A percentile compares a stretch with the other conserved stretches of the same genome.
phyloP scores from a whole-genome alignment of 1,140 invertebrate species.

The Pogonus chalceus region DNA sequence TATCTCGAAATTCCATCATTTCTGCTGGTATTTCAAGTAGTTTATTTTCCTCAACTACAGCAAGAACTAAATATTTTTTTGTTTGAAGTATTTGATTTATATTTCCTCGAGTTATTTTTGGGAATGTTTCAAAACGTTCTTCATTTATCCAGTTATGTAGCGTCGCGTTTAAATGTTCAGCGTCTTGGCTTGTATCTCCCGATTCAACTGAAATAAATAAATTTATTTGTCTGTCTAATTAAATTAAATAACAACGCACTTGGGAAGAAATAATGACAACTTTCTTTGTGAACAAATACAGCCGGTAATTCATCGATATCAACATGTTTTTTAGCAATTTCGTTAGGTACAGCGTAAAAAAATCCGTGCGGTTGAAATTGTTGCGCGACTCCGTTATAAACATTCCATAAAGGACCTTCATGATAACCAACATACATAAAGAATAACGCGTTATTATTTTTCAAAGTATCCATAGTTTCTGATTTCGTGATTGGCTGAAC shows the following conservation, averaged over 20 bases:
- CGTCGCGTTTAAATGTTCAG: constrained; percentile 50
- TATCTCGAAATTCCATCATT: constrained; percentile 74
- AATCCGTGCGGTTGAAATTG: constrained; percentile 73
- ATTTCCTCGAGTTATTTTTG: constrained; percentile 75
- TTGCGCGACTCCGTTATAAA: constrained; percentile 61
- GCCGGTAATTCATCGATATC: constrained; percentile 53
- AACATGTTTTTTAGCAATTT: constrained; percentile 55
- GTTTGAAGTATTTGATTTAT: constrained; percentile 73
- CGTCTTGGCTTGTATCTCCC: constrained; percentile 28
- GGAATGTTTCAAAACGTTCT: constrained; percentile 84
- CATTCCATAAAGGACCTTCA: constrained; percentile 67
- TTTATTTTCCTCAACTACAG: constrained; percentile 80
- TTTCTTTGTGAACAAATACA: constrained; percentile 81
- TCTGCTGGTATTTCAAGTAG: constrained; percentile 67
- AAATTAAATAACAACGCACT: constrained; percentile 38
- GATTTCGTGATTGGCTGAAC: constrained; percentile 67
- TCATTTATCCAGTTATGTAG: constrained; percentile 79
- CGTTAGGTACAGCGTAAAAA: constrained; percentile 68
- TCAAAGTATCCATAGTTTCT: constrained; percentile 66
- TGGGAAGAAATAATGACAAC: constrained; percentile 56
- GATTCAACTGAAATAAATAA: constrained; percentile 14
- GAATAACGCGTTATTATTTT: constrained; percentile 66
- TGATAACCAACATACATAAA: constrained; percentile 78
- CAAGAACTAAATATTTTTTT: constrained; percentile 78
- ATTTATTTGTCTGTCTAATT: no score